These are phyloP conservation scores for Bilobella aurantiaca DNA, from an alignment of 1,140 invertebrate genomes.

Conservation along the genomic window DNA sequence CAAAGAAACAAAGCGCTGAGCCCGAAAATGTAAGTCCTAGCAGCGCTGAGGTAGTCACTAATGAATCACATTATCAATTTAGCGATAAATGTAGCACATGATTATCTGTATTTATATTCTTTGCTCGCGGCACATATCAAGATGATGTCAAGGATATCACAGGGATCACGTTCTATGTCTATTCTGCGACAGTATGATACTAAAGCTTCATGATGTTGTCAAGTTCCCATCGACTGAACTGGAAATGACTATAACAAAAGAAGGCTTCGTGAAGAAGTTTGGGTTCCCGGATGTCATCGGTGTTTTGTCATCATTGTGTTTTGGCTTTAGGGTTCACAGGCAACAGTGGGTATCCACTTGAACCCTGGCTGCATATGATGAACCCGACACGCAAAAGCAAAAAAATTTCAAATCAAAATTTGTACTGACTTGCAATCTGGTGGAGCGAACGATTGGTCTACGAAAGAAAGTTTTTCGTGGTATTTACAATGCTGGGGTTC, in stretches of 20 bases:
- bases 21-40: not conserved
- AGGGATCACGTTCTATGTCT: not conserved
- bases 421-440: not conserved
- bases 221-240: conserved; percentile 4
- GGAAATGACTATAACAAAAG: conserved; percentile 1
- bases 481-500: conserved; percentile 3
- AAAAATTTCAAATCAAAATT: not conserved
- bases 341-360: conserved; percentile 14
- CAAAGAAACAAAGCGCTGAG: not conserved
- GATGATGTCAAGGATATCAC: conserved; percentile 12
- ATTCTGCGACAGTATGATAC: not conserved
- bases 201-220: not conserved
- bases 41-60: conserved; percentile 8
- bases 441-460: conserved; percentile 3
- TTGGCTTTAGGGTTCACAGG: conserved; percentile 1
- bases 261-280: not conserved
- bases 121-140: conserved; percentile 4
- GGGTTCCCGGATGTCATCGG: conserved; percentile 27
- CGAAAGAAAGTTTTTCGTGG: conserved; percentile 9
- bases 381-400: not conserved
- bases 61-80: not conserved
- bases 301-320: not conserved
- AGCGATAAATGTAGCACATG: not conserved
- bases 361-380: conserved; percentile 11
- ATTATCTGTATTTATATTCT: not conserved